Evolutionary conservation across 2,797 vertebrate species (phyloP), one percentile per base, ranked within the genome.

Genomic region (Streptopelia turtur): DNA sequence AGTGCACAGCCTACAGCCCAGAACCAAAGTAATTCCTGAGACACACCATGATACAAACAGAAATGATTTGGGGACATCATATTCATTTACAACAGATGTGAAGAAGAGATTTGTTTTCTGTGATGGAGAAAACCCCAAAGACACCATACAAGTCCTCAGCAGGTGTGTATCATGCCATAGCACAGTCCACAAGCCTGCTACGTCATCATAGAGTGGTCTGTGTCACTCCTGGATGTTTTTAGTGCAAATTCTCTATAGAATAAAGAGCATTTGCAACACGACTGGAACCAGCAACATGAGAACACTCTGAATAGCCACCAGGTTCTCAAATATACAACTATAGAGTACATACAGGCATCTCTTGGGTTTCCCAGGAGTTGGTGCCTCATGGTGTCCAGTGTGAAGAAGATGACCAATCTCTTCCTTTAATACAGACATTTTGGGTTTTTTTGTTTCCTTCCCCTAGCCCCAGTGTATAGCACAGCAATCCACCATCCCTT

Each of bases 91-190:
- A 88, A 83, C 17, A 33, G 24, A 72, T 31, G 25, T 37, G 35
- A 94, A 91, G 28, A 91, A 77, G 17, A 61, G 9, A 81, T 56
- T 60, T 55, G 47, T 81, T 74, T 91, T 90, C 63, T 71, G 4
- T 33, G 45, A 50, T 16, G n/a, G 45, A 33, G 23, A 78, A 85
- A 87, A 59, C 28, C 50, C 49, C 23, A 43, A 25, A 56, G 39
- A 47, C 24, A 53, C 20, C 63, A 15, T 0, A 18, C 0, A 2
- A 79, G 18, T 45, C 33, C 69, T 64, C 41, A 71, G 60, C 6
- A 55, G 31, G 16, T 39, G 5, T 8, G 22, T 9, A 55, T 13
- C 50, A 30, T 0, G 2, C 53, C 79, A 33, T 0, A 65, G 27
- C 15, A 83, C 53, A 43, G 41, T 45, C 63, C 9, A 8, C 50